Percentiles rank a stretch among this genome's conserved stretches.
phyloP scores from a whole-genome alignment of 2,113 vertebrate genomes.

The Fulica atra region DNA sequence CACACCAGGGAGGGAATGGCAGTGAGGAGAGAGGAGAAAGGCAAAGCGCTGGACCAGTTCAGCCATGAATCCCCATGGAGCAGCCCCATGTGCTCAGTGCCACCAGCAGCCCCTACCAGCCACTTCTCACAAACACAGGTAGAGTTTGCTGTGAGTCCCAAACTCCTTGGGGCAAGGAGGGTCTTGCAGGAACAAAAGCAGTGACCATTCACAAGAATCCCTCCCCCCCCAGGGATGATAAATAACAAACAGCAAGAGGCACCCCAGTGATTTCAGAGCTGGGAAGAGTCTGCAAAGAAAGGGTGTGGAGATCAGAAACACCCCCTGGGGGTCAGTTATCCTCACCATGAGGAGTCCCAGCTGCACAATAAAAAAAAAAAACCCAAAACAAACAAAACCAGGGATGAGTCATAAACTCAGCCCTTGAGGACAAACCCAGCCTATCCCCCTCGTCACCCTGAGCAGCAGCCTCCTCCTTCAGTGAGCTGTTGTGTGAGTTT shows the following conservation, averaged over 20 bases:
- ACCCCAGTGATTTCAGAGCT: constrained; percentile 17
- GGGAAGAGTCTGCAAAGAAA: not conserved
- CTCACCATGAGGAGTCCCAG: not conserved
- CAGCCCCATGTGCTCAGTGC: rapidly evolving
- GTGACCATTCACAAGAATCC: not conserved
- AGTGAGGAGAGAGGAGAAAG: not conserved
- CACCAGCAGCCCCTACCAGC: not conserved
- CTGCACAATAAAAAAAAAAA: not conserved
- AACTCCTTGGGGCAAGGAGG: not conserved
- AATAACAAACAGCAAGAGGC: not conserved
- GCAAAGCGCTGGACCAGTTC: not conserved
- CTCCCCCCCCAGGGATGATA: not conserved
- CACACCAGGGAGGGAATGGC: not conserved
- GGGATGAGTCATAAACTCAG: not conserved
- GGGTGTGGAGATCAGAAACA: not conserved
- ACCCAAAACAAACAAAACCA: not conserved
- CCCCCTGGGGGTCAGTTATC: not conserved
- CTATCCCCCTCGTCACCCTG: not conserved
- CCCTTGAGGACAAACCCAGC: not conserved
- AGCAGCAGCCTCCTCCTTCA: not conserved
- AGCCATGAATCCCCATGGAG: not conserved
- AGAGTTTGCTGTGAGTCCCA: not conserved
- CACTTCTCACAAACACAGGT: rapidly evolving
- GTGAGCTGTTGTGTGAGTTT: not conserved
- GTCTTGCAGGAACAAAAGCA: not conserved